Conservation (phyloP, 2,113 vertebrate species). For the Octodon degus region DNA sequence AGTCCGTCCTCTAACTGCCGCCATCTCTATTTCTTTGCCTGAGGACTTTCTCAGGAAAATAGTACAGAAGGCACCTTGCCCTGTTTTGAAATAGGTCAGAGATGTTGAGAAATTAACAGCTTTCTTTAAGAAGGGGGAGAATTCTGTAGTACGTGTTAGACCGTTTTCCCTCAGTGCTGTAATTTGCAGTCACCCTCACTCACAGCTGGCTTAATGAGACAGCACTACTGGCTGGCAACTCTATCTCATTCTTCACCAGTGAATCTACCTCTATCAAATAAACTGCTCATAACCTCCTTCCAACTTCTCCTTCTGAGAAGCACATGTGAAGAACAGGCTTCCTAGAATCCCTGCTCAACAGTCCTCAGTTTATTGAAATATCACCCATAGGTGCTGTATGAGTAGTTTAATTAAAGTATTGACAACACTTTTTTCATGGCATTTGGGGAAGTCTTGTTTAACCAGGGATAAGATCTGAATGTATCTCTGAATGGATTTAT, state of each 20-base stretch:
- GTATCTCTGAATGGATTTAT: background rate
- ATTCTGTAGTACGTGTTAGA: background rate
- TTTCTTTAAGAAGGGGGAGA: background rate
- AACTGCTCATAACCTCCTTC: background rate
- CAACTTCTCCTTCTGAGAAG: background rate
- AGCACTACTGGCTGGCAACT: background rate
- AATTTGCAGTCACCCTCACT: background rate
- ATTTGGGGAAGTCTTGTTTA: slow-evolving; percentile 9
- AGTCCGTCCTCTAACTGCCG: no score
- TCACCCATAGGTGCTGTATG: background rate
- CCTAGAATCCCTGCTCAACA: background rate
- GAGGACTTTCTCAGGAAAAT: background rate
- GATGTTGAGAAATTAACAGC: background rate
- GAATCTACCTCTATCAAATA: background rate
- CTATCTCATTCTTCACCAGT: background rate
- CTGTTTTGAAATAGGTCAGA: background rate
- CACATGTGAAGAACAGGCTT: background rate
- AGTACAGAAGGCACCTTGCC: background rate
- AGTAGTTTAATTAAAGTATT: background rate
- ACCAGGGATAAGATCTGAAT: background rate
- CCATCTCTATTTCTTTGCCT: background rate
- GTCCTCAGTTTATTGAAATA: background rate
- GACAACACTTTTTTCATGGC: background rate
- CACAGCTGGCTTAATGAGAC: background rate
- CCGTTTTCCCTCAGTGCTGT: background rate